These are phyloP conservation scores for Pomatostomus ruficeps DNA, from an alignment of 2,113 vertebrate genomes.

Conservation along the genomic window DNA sequence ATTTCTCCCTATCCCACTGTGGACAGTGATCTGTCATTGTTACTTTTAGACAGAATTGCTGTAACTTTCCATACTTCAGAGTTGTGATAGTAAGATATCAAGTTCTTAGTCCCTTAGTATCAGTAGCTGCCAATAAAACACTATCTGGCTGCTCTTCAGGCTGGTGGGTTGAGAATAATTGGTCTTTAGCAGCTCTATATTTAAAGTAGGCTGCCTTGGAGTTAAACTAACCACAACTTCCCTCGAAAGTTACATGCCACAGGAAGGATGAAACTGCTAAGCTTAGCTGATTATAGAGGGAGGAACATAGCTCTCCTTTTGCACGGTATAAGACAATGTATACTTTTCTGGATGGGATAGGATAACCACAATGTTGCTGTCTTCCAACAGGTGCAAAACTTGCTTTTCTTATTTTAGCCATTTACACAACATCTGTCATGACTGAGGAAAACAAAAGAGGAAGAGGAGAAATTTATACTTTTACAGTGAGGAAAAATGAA, in stretches of 20 bases:
- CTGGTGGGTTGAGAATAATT: not conserved
- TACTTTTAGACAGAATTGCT: not conserved
- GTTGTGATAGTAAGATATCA: not conserved
- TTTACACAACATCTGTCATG: slow-evolving; percentile 45
- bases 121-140: not conserved
- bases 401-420: not conserved
- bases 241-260: slow-evolving; percentile 20
- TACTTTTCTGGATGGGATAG: not conserved
- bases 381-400: slow-evolving; percentile 46
- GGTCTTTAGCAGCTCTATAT: slow-evolving; percentile 47
- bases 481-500: not conserved
- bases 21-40: not conserved
- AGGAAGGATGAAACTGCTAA: slow-evolving; percentile 60
- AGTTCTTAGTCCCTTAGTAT: not conserved
- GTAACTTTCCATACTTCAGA: not conserved
- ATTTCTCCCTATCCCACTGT: not conserved
- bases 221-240: slow-evolving; percentile 51
- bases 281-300: slow-evolving; percentile 13
- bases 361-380: slow-evolving; percentile 34
- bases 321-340: not conserved
- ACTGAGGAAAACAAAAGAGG: slow-evolving; percentile 40
- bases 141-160: not conserved
- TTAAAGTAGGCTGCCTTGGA: slow-evolving; percentile 11
- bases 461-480: slow-evolving; percentile 20
- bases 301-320: not conserved